A percentile compares a stretch with the other conserved stretches of the same genome.
Evolutionary conservation across 2,888 invertebrate species (phyloP).

Genomic region (Taenaris catops): DNA sequence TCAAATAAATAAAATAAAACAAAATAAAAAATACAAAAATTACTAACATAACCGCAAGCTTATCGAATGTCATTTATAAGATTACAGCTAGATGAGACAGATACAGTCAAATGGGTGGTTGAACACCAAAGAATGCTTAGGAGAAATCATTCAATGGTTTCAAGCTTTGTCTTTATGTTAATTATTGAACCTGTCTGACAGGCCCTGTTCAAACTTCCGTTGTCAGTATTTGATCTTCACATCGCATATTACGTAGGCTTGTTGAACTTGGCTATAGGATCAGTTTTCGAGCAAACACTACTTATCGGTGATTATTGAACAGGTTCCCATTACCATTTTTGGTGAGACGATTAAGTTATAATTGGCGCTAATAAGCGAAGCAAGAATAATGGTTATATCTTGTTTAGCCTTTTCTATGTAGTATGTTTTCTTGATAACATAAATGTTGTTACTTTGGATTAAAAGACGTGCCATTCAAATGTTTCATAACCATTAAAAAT

Average conservation of each 20-base stretch:
- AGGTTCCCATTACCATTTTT: conserved; percentile 22
- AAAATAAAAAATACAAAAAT: too few relatives aligned
- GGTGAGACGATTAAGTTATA: conserved; percentile 9
- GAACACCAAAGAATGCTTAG: conserved; percentile 56
- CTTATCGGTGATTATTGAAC: conserved; percentile 24
- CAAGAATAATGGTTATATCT: conserved; percentile 10
- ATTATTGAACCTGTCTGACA: conserved; percentile 57
- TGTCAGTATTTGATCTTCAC: conserved; percentile 49
- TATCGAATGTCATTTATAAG: conserved; percentile 76
- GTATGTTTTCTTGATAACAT: too few relatives aligned
- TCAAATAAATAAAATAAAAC: too few relatives aligned
- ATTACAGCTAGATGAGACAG: conserved; percentile 65
- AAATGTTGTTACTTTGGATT: too few relatives aligned
- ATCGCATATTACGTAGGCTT: conserved; percentile 29
- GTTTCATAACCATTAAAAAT: too few relatives aligned
- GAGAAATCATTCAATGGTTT: conserved; percentile 70
- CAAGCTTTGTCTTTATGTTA: conserved; percentile 74
- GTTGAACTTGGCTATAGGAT: conserved; percentile 26
- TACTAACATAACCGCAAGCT: conserved; percentile 29
- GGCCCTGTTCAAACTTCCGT: conserved; percentile 62
- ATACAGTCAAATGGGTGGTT: conserved; percentile 63
- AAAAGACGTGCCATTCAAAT: too few relatives aligned
- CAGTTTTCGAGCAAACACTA: conserved; percentile 22
- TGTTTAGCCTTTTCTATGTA: conserved; percentile 1
- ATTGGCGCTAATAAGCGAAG: conserved; percentile 15